Base-by-base conservation (phyloP, 2,888 invertebrate species). In the Sinopyrophorus schimmeli region DNA sequence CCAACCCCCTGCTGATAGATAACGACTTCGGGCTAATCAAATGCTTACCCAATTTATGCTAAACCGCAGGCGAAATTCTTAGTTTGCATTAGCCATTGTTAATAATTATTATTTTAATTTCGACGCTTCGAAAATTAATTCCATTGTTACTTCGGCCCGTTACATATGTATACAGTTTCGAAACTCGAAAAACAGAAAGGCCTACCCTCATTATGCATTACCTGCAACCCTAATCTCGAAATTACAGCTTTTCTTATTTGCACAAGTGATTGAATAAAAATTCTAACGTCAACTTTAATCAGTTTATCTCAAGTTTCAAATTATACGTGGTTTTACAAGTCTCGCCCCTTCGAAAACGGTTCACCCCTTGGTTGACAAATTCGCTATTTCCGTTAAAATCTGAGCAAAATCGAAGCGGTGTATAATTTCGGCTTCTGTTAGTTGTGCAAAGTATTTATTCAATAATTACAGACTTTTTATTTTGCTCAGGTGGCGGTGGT, bases 21-120 rank as follows among this genome's bases (percentile, higher is more conserved):
- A 68, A 67, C 69, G 66, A 69, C 68, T 65, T 63, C 65, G 61
- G 63, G 62, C 67, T 69, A 70, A 70, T 70, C 67, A 68, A 67
- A 64, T 63, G 30, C 30, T 31, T 24, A 23, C 21, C 41, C 41
- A 23, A 23, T 24, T 23, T 30, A 23, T 34, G 10, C n/a, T n/a
- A n/a, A n/a, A n/a, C n/a, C n/a, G n/a, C n/a, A n/a, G n/a, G n/a
- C n/a, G n/a, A n/a, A n/a, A n/a, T n/a, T n/a, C n/a, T n/a, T n/a
- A n/a, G n/a, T n/a, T n/a, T n/a, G n/a, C n/a, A n/a, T n/a, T n/a
- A n/a, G n/a, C n/a, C n/a, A n/a, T n/a, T n/a, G n/a, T n/a, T n/a
- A n/a, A n/a, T n/a, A n/a, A n/a, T n/a, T n/a, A n/a, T n/a, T n/a
- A n/a, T n/a, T n/a, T n/a, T n/a, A n/a, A n/a, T n/a, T n/a, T n/a